Percentiles rank a stretch among this genome's conserved stretches.
These are phyloP conservation scores for Nysson spinosus DNA, from an alignment of 2,888 invertebrate species.

Conservation along the genomic window DNA sequence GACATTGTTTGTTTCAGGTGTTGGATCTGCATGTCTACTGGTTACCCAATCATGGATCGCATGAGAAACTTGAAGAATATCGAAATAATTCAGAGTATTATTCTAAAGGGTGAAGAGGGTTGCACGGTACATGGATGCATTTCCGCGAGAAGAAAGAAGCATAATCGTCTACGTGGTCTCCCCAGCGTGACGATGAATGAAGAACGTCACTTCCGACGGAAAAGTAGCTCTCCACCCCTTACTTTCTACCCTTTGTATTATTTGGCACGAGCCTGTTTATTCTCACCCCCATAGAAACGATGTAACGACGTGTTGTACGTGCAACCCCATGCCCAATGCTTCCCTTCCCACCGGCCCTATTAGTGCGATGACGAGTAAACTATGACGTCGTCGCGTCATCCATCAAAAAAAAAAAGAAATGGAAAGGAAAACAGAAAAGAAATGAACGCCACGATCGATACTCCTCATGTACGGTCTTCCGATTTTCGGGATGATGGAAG, in stretches of 20 bases:
- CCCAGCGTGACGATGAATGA: slow-evolving; percentile 53
- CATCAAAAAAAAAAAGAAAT: slow-evolving; percentile 8
- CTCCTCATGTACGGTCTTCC: neutral
- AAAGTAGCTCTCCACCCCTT: slow-evolving; percentile 33
- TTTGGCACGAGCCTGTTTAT: slow-evolving; percentile 58
- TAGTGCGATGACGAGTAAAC: slow-evolving; percentile 52
- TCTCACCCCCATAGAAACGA: slow-evolving; percentile 49
- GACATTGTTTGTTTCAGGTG: too few relatives aligned
- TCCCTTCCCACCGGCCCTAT: slow-evolving; percentile 28
- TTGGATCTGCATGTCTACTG: too few relatives aligned
- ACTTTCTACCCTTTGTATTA: slow-evolving; percentile 43
- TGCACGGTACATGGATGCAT: slow-evolving; percentile 17
- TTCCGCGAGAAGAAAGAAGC: slow-evolving; percentile 20
- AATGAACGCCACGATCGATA: neutral
- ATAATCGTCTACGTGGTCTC: slow-evolving; percentile 51
- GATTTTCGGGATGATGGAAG: slow-evolving; percentile 15
- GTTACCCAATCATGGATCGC: too few relatives aligned
- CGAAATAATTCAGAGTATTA: too few relatives aligned
- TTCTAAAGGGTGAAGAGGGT: too few relatives aligned
- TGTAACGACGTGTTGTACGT: slow-evolving; percentile 43
- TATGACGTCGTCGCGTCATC: slow-evolving; percentile 37
- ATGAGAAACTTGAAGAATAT: too few relatives aligned
- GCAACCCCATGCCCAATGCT: slow-evolving; percentile 32
- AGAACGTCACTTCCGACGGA: slow-evolving; percentile 61
- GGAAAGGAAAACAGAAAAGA: neutral